These are phyloP conservation scores for Drosophila guanche DNA, from an alignment of 1,140 invertebrate species.

Conservation along the genomic window DNA sequence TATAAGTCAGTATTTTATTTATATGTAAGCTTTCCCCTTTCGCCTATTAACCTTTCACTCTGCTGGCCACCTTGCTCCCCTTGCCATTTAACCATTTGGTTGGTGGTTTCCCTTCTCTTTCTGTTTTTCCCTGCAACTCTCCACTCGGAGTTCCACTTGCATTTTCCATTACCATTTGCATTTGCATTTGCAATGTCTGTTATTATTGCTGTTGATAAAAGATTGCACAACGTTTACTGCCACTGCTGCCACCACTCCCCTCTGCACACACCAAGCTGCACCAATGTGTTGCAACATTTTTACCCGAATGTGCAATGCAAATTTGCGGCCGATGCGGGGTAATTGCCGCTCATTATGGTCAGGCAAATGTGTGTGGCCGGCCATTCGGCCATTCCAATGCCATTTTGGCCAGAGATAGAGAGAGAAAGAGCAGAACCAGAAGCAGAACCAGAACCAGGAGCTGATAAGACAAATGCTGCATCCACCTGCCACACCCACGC, in stretches of 20 bases:
- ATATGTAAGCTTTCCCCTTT: not conserved
- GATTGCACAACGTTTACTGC: slow-evolving; percentile 73
- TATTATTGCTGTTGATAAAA: slow-evolving; percentile 77
- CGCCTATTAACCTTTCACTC: not conserved
- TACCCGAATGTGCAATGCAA: slow-evolving; percentile 74
- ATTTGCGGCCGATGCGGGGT: slow-evolving; percentile 75
- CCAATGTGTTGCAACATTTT: slow-evolving; percentile 63
- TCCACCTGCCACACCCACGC: slow-evolving; percentile 47
- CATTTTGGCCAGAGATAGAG: slow-evolving; percentile 15
- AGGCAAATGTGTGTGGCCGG: slow-evolving; percentile 65
- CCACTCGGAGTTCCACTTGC: slow-evolving; percentile 1
- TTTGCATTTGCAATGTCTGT: slow-evolving; percentile 52
- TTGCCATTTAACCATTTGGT: slow-evolving; percentile 3
- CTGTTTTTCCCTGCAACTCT: not conserved
- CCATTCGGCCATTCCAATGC: slow-evolving; percentile 39
- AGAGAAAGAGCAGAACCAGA: slow-evolving; percentile 15
- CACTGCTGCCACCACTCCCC: not conserved
- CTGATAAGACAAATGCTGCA: slow-evolving; percentile 78
- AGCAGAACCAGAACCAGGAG: slow-evolving; percentile 27
- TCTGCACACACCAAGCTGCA: not conserved
- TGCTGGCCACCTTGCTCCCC: slow-evolving; percentile 1
- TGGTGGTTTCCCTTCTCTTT: not conserved
- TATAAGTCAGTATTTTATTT: too few species aligned
- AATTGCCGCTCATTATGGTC: slow-evolving; percentile 81
- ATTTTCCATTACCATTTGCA: slow-evolving; percentile 26